Base-by-base conservation (phyloP, 2,797 vertebrate species). In the Falco peregrinus region DNA sequence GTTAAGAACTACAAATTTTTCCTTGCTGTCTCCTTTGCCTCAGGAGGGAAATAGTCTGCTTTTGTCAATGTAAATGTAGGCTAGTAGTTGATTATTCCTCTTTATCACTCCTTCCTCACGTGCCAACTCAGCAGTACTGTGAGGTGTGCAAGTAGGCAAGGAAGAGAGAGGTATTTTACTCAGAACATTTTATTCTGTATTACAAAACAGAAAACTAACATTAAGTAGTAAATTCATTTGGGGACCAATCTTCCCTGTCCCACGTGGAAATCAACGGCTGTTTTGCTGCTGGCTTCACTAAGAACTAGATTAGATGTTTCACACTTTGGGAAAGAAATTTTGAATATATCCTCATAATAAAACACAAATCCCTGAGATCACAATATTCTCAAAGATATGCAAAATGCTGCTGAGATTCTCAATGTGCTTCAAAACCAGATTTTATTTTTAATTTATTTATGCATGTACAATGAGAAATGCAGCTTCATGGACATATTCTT, bases 21-120 rank as follows among this genome's bases (percentile, higher is more conserved):
- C 19, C 76, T 85, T 74, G n/a, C 65, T 71, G 13, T 43, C n/a
- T 94, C 16, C 41, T 91, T 91, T 94, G 73, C 93, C 88, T 93
- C 65, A 39, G 87, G 87, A 91, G 76, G 70, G 21, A 94, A 89
- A 79, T 14, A 89, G 78, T 63, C 70, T 59, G 35, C 39, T 84
- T 96, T 93, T 93, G 81, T 95, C 71, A 87, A 28, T 64, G 81
- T 53, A 90, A 90, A 84, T 90, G 54, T 76, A 69, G 39, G 57
- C 16, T 73, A 87, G 70, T 79, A 76, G 41, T 33, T 84, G 76
- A 92, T 93, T 91, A 84, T 75, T 93, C 67, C 54, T 64, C 65
- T 94, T 89, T 96, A 87, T 79, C 1, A 0, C 29, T 79, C 54
- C 43, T 87, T 86, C 54, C 47, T 84, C 61, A 71, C 1, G 3